Evolutionary conservation across 1,140 invertebrate genomes (phyloP), one percentile per base, ranked within the genome.

Genomic region (Lordiphosa stackelbergi): DNA sequence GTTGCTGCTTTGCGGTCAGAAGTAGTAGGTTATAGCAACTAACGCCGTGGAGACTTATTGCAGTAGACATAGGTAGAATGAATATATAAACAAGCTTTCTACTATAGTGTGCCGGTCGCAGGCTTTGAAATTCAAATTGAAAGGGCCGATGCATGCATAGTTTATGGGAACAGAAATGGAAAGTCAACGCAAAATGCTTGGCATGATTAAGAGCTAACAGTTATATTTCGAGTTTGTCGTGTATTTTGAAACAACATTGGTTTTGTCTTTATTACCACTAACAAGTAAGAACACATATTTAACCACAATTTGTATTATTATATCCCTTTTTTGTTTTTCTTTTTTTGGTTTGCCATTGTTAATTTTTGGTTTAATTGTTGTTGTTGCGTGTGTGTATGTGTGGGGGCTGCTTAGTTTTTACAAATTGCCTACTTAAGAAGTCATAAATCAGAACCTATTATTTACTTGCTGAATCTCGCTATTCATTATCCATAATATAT

Each of bases 221-320:
- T 63, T 81, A 66, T 75, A 73, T 53, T 53, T 58, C 57, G 52
- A 56, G 68, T 53, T 54, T 52, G 45, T 38, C 4, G 53, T 73
- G 48, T 46, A 35, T 55, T 31, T 56, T 43, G 45, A 41, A 34
- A 43, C 16, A 48, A 46, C 35, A 43, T 55, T 34, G 3, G 16
- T 53, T 58, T 60, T 45, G 43, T 52, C 84, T 84, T 84, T 59
- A 71, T 73, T 78, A 74, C 66, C 75, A 85, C 77, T 85, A 85
- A 74, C 78, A 75, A 79, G 84, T 79, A 79, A 86, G 84, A 86
- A 86, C 84, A 86, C 84, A 86, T 86, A 86, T 77, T 85, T 86
- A 85, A 79, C 74, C 81, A 85, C 81, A 81, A 69, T 83, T 81
- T 69, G 66, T 77, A 69, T 74, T 81, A 75, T 31, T 60, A 64